Percentiles rank a stretch among this genome's conserved stretches.
phyloP scores from a whole-genome alignment of 2,797 vertebrate species.

The Rhinophrynus dorsalis region DNA sequence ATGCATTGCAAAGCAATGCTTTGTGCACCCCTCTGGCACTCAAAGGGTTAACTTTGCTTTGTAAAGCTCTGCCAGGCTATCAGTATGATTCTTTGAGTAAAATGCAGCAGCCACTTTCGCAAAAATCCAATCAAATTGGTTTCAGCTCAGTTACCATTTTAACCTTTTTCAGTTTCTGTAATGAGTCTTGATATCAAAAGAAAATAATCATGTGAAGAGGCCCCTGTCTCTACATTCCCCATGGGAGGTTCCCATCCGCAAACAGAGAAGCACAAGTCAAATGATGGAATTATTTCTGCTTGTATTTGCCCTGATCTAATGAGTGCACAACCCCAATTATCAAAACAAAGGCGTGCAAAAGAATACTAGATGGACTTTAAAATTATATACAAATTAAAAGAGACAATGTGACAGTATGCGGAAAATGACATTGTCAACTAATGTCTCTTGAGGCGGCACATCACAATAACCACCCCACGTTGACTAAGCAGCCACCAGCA shows the following conservation, averaged over 20 bases:
- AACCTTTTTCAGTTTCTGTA: conserved; percentile 52
- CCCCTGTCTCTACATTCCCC: conserved; percentile 59
- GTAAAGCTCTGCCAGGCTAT: conserved; percentile 26
- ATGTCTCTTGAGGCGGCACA: neutral
- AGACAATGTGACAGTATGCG: neutral
- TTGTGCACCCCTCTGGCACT: too few relatives aligned
- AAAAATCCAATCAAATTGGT: conserved; percentile 61
- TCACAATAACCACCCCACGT: too few relatives aligned
- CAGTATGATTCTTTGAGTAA: neutral
- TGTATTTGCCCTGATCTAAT: conserved; percentile 15
- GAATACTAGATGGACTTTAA: conserved; percentile 3
- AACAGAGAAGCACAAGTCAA: neutral
- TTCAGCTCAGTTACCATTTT: conserved; percentile 56
- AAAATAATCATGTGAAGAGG: conserved; percentile 58
- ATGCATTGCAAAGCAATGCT: too few relatives aligned
- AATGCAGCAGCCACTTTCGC: conserved; percentile 52
- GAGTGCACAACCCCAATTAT: conserved; percentile 46
- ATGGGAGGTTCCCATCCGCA: conserved; percentile 30
- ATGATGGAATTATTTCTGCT: conserved; percentile 10
- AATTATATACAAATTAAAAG: conserved; percentile 30
- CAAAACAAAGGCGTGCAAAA: conserved; percentile 33
- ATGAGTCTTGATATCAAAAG: conserved; percentile 59
- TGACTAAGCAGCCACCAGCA: too few relatives aligned
- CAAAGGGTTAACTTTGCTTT: conserved; percentile 33
- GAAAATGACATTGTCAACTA: neutral